Percentiles rank a stretch among this genome's conserved stretches.
These are phyloP conservation scores for Saccopteryx bilineata DNA, from an alignment of 2,113 vertebrate genomes.

Conservation along the genomic window DNA sequence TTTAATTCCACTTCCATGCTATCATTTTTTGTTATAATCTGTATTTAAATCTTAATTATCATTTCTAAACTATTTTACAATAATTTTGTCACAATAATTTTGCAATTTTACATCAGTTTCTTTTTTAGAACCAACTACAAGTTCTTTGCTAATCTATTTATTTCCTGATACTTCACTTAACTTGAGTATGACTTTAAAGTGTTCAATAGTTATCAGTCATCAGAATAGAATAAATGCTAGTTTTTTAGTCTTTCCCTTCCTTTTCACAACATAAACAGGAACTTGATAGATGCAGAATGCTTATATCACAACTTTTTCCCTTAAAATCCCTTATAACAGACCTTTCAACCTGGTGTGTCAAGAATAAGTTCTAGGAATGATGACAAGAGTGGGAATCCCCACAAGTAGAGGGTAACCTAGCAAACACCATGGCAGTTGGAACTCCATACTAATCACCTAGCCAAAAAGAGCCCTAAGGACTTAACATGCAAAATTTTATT, in stretches of 20 bases:
- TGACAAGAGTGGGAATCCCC: not conserved
- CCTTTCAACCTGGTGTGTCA: not conserved
- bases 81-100: not conserved
- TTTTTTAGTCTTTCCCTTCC: not conserved
- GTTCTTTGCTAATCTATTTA: not conserved
- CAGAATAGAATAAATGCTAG: not conserved
- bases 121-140: not conserved
- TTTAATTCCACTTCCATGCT: not conserved
- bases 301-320: not conserved
- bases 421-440: not conserved
- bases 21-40: not conserved
- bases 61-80: not conserved
- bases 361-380: not conserved
- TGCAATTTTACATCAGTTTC: not conserved
- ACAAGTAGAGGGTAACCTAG: not conserved
- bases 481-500: not conserved
- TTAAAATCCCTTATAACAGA: not conserved
- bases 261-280: not conserved
- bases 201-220: not conserved
- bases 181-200: not conserved
- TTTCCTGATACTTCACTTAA: not conserved
- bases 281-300: not conserved
- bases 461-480: not conserved
- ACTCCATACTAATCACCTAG: accelerated
- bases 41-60: not conserved